Percentiles rank a stretch among this genome's conserved stretches.
phyloP scores from a whole-genome alignment of 1,140 invertebrate species.

The Drosophila pseudoobscura region DNA sequence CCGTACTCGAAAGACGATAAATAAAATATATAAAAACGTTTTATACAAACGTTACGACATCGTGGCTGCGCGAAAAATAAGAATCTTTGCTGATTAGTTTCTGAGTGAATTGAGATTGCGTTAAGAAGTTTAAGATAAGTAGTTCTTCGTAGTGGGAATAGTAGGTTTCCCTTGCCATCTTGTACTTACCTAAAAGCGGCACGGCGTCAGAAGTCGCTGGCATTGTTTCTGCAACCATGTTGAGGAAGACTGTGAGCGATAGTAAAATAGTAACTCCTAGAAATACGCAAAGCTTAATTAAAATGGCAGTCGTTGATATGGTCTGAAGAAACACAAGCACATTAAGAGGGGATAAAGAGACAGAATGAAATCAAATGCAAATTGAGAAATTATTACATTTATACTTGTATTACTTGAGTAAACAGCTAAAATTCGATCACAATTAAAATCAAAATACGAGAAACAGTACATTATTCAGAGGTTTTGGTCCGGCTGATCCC shows the following conservation, averaged over 20 bases:
- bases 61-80: conserved; percentile 50
- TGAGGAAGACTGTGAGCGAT: conserved; percentile 98
- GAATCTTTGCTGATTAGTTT: conserved; percentile 52
- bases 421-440: conserved; percentile 21
- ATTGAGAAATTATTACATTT: conserved; percentile 11
- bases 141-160: conserved; percentile 2
- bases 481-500: conserved; percentile 27
- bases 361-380: conserved; percentile 32
- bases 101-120: conserved; percentile 51
- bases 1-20: conserved; percentile 1
- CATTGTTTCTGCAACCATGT: conserved; percentile 95
- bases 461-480: conserved; percentile 25
- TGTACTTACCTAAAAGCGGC: conserved; percentile 84
- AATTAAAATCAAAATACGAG: conserved; percentile 11
- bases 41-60: conserved; percentile 13
- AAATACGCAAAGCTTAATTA: conserved; percentile 59
- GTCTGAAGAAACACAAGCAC: not conserved
- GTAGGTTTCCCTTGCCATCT: conserved; percentile 9
- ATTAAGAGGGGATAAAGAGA: conserved; percentile 5
- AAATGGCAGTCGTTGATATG: not conserved
- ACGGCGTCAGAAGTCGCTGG: conserved; percentile 93
- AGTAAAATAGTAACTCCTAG: conserved; percentile 99
- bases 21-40: conserved; percentile 7
- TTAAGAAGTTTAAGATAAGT: conserved; percentile 35
- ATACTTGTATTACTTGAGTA: not conserved